Conservation (phyloP, 2,797 vertebrate species). For the Erpetoichthys calabaricus region DNA sequence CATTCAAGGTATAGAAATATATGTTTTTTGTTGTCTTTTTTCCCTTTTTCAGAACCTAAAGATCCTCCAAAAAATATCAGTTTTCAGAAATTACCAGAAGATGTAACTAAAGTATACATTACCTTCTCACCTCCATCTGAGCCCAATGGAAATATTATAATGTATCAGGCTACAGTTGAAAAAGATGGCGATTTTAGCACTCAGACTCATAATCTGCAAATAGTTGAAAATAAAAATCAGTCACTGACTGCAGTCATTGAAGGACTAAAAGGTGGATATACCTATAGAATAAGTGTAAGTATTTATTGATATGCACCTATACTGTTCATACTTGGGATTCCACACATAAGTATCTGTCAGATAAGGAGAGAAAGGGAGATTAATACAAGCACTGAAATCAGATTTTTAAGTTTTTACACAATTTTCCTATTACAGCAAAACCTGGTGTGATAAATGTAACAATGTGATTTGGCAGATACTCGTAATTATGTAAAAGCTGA, state of each 20-base stretch:
- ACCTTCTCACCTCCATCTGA: conserved; percentile 77
- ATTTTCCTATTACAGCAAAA: too few species aligned
- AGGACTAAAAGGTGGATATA: conserved; percentile 83
- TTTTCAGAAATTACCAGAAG: conserved; percentile 66
- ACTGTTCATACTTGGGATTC: neutral
- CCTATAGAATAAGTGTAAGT: conserved; percentile 78
- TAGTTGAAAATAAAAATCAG: conserved; percentile 53
- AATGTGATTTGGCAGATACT: too few species aligned
- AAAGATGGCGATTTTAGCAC: conserved; percentile 53
- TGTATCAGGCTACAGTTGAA: conserved; percentile 70
- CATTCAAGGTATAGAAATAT: neutral
- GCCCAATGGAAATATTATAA: conserved; percentile 80
- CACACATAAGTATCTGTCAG: neutral
- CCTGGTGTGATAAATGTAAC: too few species aligned
- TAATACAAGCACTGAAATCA: too few species aligned
- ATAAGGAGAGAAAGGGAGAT: too few species aligned
- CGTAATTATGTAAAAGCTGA: too few species aligned
- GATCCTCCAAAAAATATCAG: conserved; percentile 83
- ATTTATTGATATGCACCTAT: neutral
- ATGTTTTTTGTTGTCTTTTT: neutral
- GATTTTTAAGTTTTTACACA: too few species aligned
- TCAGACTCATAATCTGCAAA: conserved; percentile 55
- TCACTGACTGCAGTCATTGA: conserved; percentile 65
- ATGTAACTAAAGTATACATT: conserved; percentile 73
- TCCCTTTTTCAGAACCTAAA: conserved; percentile 61